phyloP scores from a whole-genome alignment of 2,797 vertebrate species.

The Clarias platycephalus region DNA sequence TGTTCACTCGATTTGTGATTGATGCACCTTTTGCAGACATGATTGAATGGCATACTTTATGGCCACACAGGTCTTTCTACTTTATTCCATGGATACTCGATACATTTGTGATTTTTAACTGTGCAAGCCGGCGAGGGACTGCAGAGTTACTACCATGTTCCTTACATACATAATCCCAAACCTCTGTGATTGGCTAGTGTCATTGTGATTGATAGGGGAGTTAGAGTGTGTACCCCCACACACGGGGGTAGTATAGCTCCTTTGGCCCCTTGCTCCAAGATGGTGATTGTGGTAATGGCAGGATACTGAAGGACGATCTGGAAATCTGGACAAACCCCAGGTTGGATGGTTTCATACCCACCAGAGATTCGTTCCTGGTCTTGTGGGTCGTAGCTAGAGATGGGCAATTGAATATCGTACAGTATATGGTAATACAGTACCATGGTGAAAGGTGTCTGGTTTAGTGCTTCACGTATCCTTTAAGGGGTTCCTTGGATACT shows the following conservation, averaged over 20 bases:
- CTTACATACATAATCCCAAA: not conserved
- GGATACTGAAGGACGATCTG: not conserved
- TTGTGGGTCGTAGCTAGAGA: no score
- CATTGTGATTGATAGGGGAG: not conserved
- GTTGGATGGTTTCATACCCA: not conserved
- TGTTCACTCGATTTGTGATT: not conserved
- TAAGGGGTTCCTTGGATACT: not conserved
- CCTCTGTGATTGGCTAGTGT: not conserved
- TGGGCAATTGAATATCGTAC: not conserved
- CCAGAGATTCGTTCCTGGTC: not conserved
- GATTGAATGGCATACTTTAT: not conserved
- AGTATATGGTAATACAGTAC: not conserved
- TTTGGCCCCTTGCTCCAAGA: not conserved
- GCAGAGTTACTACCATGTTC: not conserved
- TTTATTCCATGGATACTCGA: not conserved
- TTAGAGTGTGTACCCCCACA: no score
- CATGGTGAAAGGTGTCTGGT: not conserved
- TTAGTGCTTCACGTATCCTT: no score
- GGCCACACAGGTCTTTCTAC: not conserved
- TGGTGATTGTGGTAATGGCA: not conserved
- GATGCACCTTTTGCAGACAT: not conserved
- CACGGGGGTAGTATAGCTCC: not conserved
- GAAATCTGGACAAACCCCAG: not conserved
- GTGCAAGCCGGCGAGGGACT: not conserved
- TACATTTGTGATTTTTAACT: not conserved